Conservation (phyloP, 2,888 invertebrate genomes). For the Elegia similella region DNA sequence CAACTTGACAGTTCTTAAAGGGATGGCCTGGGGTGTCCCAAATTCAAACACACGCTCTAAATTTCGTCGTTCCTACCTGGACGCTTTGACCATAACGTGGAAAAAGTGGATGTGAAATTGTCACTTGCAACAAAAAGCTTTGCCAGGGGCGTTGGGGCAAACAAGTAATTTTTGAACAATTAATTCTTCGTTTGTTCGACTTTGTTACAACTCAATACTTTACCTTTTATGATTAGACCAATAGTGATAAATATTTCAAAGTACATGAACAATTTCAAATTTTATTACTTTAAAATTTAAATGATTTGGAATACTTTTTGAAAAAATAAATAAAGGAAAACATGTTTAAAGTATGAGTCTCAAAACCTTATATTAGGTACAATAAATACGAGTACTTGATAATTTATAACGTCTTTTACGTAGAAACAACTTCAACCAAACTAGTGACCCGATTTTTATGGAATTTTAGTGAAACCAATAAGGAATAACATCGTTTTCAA, state of each 20-base stretch:
- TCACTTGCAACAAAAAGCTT: constrained; percentile 32
- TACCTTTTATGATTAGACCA: neutral
- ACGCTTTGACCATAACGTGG: constrained; percentile 28
- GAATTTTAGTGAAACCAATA: too few relatives aligned
- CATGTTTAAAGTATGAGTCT: too few relatives aligned
- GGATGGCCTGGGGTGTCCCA: constrained; percentile 46
- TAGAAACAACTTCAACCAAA: too few relatives aligned
- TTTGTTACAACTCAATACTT: constrained; percentile 18
- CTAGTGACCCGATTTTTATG: too few relatives aligned
- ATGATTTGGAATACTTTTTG: too few relatives aligned
- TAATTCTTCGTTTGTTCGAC: constrained; percentile 20
- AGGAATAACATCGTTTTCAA: too few relatives aligned
- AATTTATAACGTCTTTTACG: too few relatives aligned
- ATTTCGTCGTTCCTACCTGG: constrained; percentile 33
- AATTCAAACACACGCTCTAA: constrained; percentile 31
- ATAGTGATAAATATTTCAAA: neutral
- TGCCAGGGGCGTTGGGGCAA: constrained; percentile 28
- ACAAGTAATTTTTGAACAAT: constrained; percentile 24
- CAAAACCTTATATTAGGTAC: too few relatives aligned
- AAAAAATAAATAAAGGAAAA: too few relatives aligned
- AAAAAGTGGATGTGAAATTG: constrained; percentile 37
- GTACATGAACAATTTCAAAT: too few relatives aligned
- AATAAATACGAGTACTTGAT: too few relatives aligned
- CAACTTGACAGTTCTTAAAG: constrained; percentile 56
- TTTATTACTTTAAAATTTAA: too few relatives aligned